Evolutionary conservation across 2,888 invertebrate genomes (phyloP), one percentile per base, ranked within the genome.

Genomic region (Synergus laeviventris): DNA sequence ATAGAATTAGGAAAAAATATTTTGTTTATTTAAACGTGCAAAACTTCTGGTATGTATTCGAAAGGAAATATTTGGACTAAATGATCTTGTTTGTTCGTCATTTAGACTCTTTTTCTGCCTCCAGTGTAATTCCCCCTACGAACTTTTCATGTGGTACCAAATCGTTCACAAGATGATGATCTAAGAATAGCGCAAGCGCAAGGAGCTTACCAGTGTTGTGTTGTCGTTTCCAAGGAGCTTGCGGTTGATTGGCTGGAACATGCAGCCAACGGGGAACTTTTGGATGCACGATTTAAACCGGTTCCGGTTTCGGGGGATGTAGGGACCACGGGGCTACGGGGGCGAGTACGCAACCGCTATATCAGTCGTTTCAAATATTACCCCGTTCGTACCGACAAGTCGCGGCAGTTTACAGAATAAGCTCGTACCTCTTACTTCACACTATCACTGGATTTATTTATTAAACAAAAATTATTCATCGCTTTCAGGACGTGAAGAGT

Each of bases 311-410:
- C 49, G 16, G 59, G 45, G 38, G 77, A 60, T 74, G 21, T 59
- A 31, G 31, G 31, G 31, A 31, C 31, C 31, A 59, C 59, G 74
- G 79, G 78, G 45, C 75, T 31, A 76, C 82, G 81, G 79, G 76
- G 81, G 73, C 75, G 80, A 76, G 81, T 62, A 86, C 87, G 87
- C 88, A 89, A 88, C 89, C 88, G 89, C 90, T 90, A 90, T 90
- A 90, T 88, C 87, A 81, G 77, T 81, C 79, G 83, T 84, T 85
- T 86, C 84, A 83, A 87, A 89, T 90, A 90, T 90, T 90, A 90
- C 86, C 86, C 85, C 80, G 79, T 80, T 81, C 74, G 83, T 77
- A 59, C 74, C 76, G 78, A 76, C 83, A 81, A 81, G 79, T 78
- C 78, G 66, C 81, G 81, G 81, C 87, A 87, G 87, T 87, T 83